Evolutionary conservation across 23 tunicate species (phyloP), one percentile per base, ranked within the genome.

Genomic region (Trididemnum nubilum): DNA sequence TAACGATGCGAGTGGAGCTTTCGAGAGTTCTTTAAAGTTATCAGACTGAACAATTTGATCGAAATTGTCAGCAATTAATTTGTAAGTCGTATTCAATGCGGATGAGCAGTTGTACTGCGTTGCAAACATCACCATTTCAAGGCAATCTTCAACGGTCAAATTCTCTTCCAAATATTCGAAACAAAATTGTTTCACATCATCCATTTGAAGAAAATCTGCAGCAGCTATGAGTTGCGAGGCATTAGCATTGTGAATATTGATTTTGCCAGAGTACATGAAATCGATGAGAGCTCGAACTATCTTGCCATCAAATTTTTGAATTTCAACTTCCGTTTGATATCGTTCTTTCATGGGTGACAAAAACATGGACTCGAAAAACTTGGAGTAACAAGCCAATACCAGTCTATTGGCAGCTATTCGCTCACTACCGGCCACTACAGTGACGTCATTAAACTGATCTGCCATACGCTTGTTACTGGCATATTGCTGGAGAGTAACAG

Each of bases 261-360:
- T 67, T 31, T 67, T 67, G 7, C 38, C n/a, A 3, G 9, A 7
- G 74, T 67, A 67, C 3, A 67, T 67, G 33, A 67, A 67, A 24
- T 67, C 74, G n/a, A 67, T 67, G 2, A 67, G 38, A 3, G n/a
- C 4, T 33, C 33, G 5, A 21, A 67, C 7, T 38, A 38, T 3
- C 4, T 32, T n/a, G 12, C 5, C 38, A 31, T 67, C 38, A 9
- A 67, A 21, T 2, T 67, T 38, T 31, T 33, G 3, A 33, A 67
- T 67, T 33, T 67, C 74, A 2, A 67, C 9, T 7, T 3, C 22
- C 2, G 31, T 15, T 31, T 32, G 38, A 12, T 32, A 5, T 3
- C 7, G 22, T 33, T 67, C 74, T 33, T 67, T 32, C 38, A 67
- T 3, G 3, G 22, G 19, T 38, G n/a, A 9, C 25, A 30, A 9